Conservation (phyloP, 2,113 vertebrate genomes). For the Syrrhaptes paradoxus region DNA sequence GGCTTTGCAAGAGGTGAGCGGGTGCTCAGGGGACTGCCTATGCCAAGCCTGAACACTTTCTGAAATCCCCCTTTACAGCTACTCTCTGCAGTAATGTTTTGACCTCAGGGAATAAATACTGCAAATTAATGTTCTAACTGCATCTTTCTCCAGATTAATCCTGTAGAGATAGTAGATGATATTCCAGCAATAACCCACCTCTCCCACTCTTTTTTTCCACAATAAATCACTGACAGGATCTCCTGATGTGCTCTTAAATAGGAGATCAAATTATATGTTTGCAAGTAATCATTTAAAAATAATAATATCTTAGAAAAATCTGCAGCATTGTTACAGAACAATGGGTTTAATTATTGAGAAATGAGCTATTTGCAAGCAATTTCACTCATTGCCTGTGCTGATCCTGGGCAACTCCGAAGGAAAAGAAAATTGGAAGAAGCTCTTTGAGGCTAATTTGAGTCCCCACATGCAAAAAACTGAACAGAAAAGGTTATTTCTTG, state of each 20-base stretch:
- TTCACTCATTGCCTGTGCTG: neutral
- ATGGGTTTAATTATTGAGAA: slow-evolving; percentile 37
- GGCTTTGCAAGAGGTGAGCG: neutral
- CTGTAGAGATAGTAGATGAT: neutral
- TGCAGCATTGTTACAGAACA: slow-evolving; percentile 25
- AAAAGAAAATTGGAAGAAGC: neutral
- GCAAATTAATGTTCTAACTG: neutral
- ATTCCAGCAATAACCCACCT: neutral
- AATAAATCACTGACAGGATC: slow-evolving; percentile 1
- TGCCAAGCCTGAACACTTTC: neutral
- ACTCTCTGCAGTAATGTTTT: neutral
- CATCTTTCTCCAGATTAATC: neutral
- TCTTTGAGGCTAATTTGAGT: neutral
- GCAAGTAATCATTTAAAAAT: slow-evolving; percentile 41
- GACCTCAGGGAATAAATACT: neutral
- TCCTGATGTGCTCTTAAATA: neutral
- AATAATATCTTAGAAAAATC: slow-evolving; percentile 8
- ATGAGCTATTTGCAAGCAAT: slow-evolving; percentile 17
- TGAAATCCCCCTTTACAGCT: neutral
- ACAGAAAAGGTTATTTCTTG: neutral
- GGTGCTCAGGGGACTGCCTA: neutral
- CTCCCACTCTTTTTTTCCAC: neutral
- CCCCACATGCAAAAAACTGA: neutral
- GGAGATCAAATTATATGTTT: slow-evolving; percentile 44
- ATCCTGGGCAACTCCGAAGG: neutral